A percentile compares a stretch with the other conserved stretches of the same genome.
Conservation (phyloP, 2,113 vertebrate species). For the Sphaerodactylus townsendi region DNA sequence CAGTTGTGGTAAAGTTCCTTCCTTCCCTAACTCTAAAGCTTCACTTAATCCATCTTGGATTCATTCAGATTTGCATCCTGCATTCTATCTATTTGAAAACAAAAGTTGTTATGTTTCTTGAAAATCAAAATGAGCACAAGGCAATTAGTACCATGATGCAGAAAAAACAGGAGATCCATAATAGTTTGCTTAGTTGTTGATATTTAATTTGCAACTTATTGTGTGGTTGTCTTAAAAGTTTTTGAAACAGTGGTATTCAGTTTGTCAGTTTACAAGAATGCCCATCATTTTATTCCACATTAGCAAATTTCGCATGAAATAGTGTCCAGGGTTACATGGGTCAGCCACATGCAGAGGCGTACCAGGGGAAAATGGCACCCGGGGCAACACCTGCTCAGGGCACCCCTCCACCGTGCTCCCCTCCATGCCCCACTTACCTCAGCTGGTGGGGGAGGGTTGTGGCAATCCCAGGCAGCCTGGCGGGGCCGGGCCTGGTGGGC, state of each 20-base stretch:
- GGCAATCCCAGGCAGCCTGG: no score
- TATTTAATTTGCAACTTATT: not conserved
- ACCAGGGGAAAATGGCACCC: no score
- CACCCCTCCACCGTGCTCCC: no score
- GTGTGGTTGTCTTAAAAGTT: not conserved
- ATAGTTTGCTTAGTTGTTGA: not conserved
- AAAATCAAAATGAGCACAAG: not conserved
- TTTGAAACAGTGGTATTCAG: not conserved
- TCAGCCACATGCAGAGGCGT: not conserved
- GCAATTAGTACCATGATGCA: not conserved
- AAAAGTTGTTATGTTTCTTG: not conserved
- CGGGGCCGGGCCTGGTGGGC: no score
- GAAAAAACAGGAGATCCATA: not conserved
- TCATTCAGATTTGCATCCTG: not conserved
- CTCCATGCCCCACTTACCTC: no score
- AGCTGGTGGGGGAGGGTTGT: no score
- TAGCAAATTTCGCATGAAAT: not conserved
- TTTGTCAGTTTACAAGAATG: not conserved
- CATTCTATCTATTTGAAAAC: not conserved
- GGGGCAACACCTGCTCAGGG: no score
- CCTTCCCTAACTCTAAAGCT: not conserved
- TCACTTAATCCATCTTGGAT: not conserved
- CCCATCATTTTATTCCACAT: not conserved
- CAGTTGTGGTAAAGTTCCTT: fast-evolving
- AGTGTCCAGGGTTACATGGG: not conserved